A percentile compares a stretch with the other conserved stretches of the same genome.
Conservation (phyloP, 1,140 invertebrate genomes). For the Whitmania pigra region DNA sequence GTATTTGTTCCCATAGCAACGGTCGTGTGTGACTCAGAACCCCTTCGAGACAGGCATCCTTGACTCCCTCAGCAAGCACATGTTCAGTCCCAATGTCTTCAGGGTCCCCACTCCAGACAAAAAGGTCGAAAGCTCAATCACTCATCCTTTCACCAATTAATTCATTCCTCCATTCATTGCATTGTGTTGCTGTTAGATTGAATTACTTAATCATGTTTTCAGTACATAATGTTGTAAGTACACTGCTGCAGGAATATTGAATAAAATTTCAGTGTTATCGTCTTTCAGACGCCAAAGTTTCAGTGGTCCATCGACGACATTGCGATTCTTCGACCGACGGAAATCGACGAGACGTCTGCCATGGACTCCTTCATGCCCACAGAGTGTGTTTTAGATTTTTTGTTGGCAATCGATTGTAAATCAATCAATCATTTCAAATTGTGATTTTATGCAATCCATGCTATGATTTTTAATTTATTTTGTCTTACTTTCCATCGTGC, state of each 20-base stretch:
- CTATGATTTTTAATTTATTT: too few species aligned
- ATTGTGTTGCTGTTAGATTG: too few species aligned
- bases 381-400: too few species aligned
- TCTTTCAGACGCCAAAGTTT: constrained; percentile 28
- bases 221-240: too few species aligned
- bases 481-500: too few species aligned
- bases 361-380: too few species aligned
- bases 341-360: constrained; percentile 35
- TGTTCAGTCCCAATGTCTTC: constrained; percentile 22
- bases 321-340: constrained; percentile 33
- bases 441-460: too few species aligned
- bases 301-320: constrained; percentile 36
- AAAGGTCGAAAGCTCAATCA: constrained; percentile 4
- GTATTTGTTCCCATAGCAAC: neutral
- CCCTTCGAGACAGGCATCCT: constrained; percentile 20
- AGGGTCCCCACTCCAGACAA: constrained; percentile 16
- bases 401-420: neutral
- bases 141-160: too few species aligned
- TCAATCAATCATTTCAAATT: too few species aligned
- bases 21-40: constrained; percentile 4
- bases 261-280: constrained; percentile 16
- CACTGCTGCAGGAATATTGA: too few species aligned
- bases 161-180: too few species aligned
- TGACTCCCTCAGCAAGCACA: constrained; percentile 6
- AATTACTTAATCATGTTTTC: too few species aligned